Evolutionary conservation across 2,797 vertebrate genomes (phyloP), one percentile per base, ranked within the genome.

Genomic region (Nasua narica): DNA sequence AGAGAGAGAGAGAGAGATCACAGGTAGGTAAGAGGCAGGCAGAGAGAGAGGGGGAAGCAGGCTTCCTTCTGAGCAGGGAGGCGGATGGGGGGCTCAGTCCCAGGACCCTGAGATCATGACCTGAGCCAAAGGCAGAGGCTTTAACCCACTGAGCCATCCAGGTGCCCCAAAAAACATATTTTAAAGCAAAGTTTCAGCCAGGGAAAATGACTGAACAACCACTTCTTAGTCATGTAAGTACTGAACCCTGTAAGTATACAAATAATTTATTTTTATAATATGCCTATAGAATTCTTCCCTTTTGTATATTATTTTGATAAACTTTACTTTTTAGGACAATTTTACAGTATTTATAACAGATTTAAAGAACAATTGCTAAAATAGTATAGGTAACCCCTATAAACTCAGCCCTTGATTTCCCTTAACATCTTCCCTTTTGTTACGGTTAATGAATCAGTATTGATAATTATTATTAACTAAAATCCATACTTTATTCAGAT

Each of bases 221-320:
- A n/a, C 6, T 19, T 27, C 5, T 48, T 79, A 29, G 5, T 32
- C 43, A 25, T 58, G 7, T 52, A 32, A 46, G 16, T 69, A 83
- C 3, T 74, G 1, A 5, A 60, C 10, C 14, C 60, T n/a, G n/a
- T 27, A 81, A 7, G 40, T 50, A 15, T 43, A 46, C 0, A 77
- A 4, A 88, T n/a, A 46, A 25, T 46, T 81, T 43, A 72, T 84
- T 76, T 91, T 93, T 56, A 77, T 77, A 52, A 52, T 23, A 77
- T 32, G 1, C 11, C 32, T 52, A 77, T n/a, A 35, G 5, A 50
- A 52, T 13, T 52, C 56, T 77, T 85, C 18, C 6, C 25, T 82
- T 96, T 90, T 91, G 25, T 84, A 9, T 74, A 52, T 93, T 77
- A 92, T 69, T 95, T 89, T 93, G 29, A 84, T 76, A 56, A 62